Base-by-base conservation (phyloP, 2,797 vertebrate genomes). In the Phataginus tricuspis region DNA sequence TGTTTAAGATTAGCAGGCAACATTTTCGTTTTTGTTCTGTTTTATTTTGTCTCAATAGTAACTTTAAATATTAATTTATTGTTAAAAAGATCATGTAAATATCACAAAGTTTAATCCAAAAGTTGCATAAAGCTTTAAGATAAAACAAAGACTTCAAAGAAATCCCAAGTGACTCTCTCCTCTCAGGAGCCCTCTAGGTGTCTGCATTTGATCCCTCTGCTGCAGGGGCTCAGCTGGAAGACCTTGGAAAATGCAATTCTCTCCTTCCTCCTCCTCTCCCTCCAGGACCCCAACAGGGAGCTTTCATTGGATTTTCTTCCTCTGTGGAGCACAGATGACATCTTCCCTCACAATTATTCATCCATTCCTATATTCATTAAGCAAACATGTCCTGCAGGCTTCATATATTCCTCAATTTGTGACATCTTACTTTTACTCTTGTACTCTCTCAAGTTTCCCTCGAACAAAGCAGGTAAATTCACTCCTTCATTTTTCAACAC, bases 1-100 rank as follows among this genome's bases (percentile, higher is more conserved):
- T 51, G 53, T 72, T 92, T 49, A 66, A 85, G 77, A 90, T 29
- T 21, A 80, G 15, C 29, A 68, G n/a, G 49, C 75, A 94, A 51
- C 42, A 64, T 59, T 84, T 74, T 45, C 53, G 31, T 9, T 78
- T 87, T 53, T 63, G 53, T 3, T 82, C 37, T 78, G 45, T 7
- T 80, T 85, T 82, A 34, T 71, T 61, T 82, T 84, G 86, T 71
- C 80, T 90, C 77, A 64, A 13, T 27, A 34, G 39, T 19, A 88
- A 95, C 71, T 75, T 92, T 51, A 96, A 80, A 90, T 77, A 78
- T 78, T 42, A 79, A 86, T 64, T 83, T 85, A n/a, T 91, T n/a
- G 77, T 61, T 93, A 78, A 77, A 93, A 66, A n/a, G 25, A 64
- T 85, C 34, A 27, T 59, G 37, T 85, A 66, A 80, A 29, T 63